phyloP scores from a whole-genome alignment of 2,888 invertebrate genomes.

The Calliscelio sp. region DNA sequence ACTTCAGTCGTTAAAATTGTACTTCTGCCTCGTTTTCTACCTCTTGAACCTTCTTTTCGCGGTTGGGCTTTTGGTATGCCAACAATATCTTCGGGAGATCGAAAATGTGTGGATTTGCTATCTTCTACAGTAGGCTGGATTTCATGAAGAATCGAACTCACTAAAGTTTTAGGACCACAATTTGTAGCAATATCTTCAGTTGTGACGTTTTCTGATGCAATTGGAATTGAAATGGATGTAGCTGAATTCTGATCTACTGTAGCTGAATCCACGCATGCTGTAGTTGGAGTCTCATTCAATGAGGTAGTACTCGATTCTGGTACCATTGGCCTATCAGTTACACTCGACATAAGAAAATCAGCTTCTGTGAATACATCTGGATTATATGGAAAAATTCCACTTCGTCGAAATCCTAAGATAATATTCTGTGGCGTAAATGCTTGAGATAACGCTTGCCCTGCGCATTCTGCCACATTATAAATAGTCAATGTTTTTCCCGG shows the following conservation, averaged over 20 bases:
- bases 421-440: slow-evolving; percentile 79
- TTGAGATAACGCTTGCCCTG: slow-evolving; percentile 79
- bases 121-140: neutral
- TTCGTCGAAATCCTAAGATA: slow-evolving; percentile 79
- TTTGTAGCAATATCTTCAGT: neutral
- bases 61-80: slow-evolving; percentile 41
- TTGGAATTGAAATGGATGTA: neutral
- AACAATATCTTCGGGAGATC: slow-evolving; percentile 25
- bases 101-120: neutral
- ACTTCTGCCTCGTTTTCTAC: slow-evolving; percentile 43
- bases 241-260: neutral
- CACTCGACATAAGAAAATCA: slow-evolving; percentile 74
- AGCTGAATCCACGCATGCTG: neutral
- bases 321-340: slow-evolving; percentile 46
- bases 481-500: slow-evolving; percentile 83
- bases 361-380: slow-evolving; percentile 37
- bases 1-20: slow-evolving; percentile 22
- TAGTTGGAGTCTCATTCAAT: neutral
- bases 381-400: slow-evolving; percentile 82
- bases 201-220: neutral
- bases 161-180: neutral
- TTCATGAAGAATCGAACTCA: neutral
- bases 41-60: slow-evolving; percentile 28
- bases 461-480: slow-evolving; percentile 81
- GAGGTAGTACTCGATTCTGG: neutral